These are phyloP conservation scores for Aegithalos caudatus DNA, from an alignment of 2,113 vertebrate genomes.

Conservation along the genomic window DNA sequence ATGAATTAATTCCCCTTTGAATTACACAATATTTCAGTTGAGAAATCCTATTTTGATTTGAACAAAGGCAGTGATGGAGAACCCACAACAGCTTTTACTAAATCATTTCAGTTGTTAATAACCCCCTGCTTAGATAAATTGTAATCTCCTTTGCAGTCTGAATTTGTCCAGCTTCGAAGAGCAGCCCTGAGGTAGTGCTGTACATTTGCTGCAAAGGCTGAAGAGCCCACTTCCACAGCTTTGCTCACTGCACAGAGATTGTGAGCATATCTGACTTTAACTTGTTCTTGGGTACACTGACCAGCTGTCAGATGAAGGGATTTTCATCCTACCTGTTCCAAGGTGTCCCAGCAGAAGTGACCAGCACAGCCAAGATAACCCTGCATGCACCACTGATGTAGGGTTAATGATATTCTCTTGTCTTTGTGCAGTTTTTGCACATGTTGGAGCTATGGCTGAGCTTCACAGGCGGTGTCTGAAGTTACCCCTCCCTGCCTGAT, in stretches of 20 bases:
- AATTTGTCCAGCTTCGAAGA: neutral
- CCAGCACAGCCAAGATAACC: neutral
- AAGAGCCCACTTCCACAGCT: neutral
- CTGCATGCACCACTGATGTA: rapidly evolving
- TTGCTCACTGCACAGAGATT: neutral
- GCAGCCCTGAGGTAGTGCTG: neutral
- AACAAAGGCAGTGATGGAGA: conserved; percentile 26
- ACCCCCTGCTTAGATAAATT: neutral
- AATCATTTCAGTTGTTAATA: conserved; percentile 29
- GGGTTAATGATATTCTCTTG: neutral
- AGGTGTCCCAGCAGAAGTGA: neutral
- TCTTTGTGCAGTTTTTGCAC: neutral
- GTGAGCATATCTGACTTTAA: neutral
- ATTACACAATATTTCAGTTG: neutral
- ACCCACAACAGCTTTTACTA: neutral
- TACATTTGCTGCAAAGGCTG: neutral
- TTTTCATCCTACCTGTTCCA: neutral
- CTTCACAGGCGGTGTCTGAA: neutral
- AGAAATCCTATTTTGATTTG: conserved; percentile 9
- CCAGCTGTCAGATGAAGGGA: neutral
- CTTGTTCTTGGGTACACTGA: neutral
- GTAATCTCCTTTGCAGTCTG: neutral
- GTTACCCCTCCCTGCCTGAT: neutral
- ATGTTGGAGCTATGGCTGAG: rapidly evolving
- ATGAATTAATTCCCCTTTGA: neutral